Conservation (phyloP, 2,888 invertebrate genomes). For the Drosophila nigritarsus region DNA sequence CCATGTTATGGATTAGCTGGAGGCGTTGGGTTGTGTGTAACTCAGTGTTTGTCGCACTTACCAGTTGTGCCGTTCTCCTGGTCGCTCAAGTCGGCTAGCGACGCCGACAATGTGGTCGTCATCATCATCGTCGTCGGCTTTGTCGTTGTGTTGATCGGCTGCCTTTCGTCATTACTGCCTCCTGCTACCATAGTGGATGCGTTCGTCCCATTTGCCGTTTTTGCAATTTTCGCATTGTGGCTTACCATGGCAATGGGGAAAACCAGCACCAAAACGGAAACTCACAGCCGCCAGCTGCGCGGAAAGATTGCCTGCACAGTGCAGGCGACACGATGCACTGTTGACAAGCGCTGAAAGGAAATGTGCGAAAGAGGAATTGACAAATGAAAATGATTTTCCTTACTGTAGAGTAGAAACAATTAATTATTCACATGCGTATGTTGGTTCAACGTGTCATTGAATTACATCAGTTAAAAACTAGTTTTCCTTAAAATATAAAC, state of each 20-base stretch:
- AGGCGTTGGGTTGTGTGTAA: conserved; percentile 23
- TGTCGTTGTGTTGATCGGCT: conserved; percentile 53
- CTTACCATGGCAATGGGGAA: conserved; percentile 69
- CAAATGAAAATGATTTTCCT: conserved; percentile 29
- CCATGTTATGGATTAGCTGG: conserved; percentile 28
- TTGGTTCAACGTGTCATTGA: conserved; percentile 8
- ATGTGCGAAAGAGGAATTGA: conserved; percentile 9
- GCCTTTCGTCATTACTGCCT: conserved; percentile 60
- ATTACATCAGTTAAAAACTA: neutral
- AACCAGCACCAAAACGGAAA: conserved; percentile 35
- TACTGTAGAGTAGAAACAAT: conserved; percentile 30
- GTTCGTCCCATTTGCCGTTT: conserved; percentile 80
- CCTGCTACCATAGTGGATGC: conserved; percentile 59
- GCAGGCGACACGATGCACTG: conserved; percentile 53
- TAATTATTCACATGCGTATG: conserved; percentile 13
- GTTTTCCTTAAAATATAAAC: neutral
- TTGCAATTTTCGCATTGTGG: conserved; percentile 77
- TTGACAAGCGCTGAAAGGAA: conserved; percentile 53
- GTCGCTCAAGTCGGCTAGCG: conserved; percentile 68
- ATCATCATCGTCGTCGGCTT: conserved; percentile 36
- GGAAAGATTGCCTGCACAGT: conserved; percentile 56
- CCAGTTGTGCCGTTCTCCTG: conserved; percentile 80
- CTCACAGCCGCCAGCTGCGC: conserved; percentile 71
- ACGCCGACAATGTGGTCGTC: conserved; percentile 60
- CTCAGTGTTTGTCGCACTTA: conserved; percentile 65